Evolutionary conservation across 2,888 invertebrate species (phyloP).

Genomic region (Abscondita cerata): DNA sequence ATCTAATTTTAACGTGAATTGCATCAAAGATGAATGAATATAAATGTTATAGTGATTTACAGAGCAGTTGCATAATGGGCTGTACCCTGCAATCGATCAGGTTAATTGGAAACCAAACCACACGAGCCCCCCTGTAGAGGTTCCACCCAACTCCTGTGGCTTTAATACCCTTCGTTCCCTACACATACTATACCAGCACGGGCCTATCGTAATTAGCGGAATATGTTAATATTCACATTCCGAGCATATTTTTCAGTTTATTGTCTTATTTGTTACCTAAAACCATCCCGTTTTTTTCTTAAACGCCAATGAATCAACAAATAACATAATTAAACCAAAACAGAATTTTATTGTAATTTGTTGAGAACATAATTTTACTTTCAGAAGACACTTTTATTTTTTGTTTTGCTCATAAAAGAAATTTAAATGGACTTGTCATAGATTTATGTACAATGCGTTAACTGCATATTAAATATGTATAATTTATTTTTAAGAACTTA

Average conservation of each 20-base stretch:
- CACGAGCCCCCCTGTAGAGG: conserved; percentile 48
- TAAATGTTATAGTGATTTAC: conserved; percentile 33
- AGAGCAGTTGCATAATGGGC: conserved; percentile 45
- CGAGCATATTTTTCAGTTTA: conserved; percentile 34
- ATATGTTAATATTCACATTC: conserved; percentile 44
- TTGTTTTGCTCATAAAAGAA: conserved; percentile 1
- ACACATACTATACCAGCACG: conserved; percentile 36
- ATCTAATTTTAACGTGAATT: conserved; percentile 17
- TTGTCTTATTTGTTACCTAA: conserved; percentile 11
- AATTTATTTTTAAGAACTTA: neutral
- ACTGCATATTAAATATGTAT: neutral
- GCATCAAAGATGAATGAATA: conserved; percentile 22
- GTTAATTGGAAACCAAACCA: conserved; percentile 57
- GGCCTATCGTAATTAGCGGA: conserved; percentile 41
- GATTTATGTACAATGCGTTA: neutral
- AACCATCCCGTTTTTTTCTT: neutral
- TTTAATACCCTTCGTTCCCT: conserved; percentile 42
- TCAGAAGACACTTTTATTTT: neutral
- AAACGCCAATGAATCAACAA: conserved; percentile 8
- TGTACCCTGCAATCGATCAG: conserved; percentile 54
- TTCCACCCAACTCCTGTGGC: conserved; percentile 50
- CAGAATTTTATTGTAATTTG: neutral
- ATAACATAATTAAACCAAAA: conserved; percentile 6
- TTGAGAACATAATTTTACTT: conserved; percentile 3
- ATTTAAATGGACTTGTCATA: neutral